Base-by-base conservation (phyloP, 2,797 vertebrate species). In the Diceros bicornis region DNA sequence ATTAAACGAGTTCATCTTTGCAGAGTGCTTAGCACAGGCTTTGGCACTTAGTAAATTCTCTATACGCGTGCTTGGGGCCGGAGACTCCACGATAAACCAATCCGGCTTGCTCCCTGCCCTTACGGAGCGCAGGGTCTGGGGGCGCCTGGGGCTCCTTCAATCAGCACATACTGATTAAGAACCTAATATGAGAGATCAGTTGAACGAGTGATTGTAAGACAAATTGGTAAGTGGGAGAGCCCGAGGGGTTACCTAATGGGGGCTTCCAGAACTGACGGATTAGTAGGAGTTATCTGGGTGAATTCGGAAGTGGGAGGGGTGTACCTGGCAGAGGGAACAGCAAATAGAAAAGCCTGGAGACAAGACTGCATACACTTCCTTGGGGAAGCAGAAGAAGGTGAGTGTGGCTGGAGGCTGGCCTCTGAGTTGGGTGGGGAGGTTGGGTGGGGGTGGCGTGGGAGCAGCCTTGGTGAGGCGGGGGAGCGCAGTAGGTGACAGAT, bases 401-500 rank as follows among this genome's bases (percentile, higher is more conserved):
- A 68, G 21, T 0, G 1, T 29, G 37, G n/a, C 78, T 59, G n/a
- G 50, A 32, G 25, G 72, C 66, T 89, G 68, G 57, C 2, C 2
- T 37, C 47, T n/a, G 75, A 91, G 25, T 2, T 41, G 9, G 23
- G 2, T 6, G 2, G 44, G 34, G 7, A 61, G 34, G 32, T 20
- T 2, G 3, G 14, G 2, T n/a, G 61, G 29, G 18, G 47, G 37
- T 50, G 27, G 27, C 37, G 11, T 21, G 17, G n/a, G 71, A 4
- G 17, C 0, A 41, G 61, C 71, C 10, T 1, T 0, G 14, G 61
- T 14, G 12, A 27, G 21, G 21, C n/a, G 16, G 83, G 47, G 34
- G 20, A 69, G 34, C 52, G 3, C 23, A 13, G 8, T 13, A 55
- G 37, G 34, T 0, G 32, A 18, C 55, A 34, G 27, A 7, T 13